A percentile compares a stretch with the other conserved stretches of the same genome.
These are phyloP conservation scores for Plumapathes pennacea DNA, from an alignment of 92 coral and sea anemone species.

Conservation along the genomic window DNA sequence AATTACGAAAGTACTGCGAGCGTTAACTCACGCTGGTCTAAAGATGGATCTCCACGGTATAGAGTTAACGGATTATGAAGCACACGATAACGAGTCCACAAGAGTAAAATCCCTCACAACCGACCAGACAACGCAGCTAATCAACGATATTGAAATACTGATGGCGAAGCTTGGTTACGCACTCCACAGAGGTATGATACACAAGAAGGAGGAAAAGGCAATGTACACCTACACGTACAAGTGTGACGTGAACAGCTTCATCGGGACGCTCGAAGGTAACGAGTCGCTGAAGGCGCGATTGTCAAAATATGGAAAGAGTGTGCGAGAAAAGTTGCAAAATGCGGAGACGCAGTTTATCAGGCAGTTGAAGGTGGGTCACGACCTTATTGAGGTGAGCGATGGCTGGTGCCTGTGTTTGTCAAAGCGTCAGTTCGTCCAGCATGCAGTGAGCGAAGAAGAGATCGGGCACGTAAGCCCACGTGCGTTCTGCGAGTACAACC, in stretches of 20 bases:
- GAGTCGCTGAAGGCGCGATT: slow-evolving; percentile 7
- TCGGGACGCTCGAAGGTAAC: slow-evolving; percentile 23
- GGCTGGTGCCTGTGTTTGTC: slow-evolving; percentile 17
- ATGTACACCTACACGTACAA: slow-evolving; percentile 12
- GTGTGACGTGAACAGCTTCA: slow-evolving; percentile 16
- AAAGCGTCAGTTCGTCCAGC: neutral
- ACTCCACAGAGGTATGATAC: slow-evolving; percentile 2
- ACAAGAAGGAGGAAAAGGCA: slow-evolving; percentile 6
- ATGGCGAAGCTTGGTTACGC: slow-evolving; percentile 17
- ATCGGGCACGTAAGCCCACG: slow-evolving; percentile 13
- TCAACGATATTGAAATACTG: slow-evolving; percentile 13
- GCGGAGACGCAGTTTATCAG: slow-evolving; percentile 3
- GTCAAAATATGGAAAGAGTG: slow-evolving; percentile 7
- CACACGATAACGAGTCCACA: neutral
- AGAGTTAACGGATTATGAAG: too few species aligned
- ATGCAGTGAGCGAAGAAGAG: neutral
- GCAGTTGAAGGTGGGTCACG: slow-evolving; percentile 9
- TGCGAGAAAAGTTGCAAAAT: slow-evolving; percentile 2
- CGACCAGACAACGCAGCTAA: slow-evolving; percentile 3
- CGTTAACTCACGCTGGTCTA: too few species aligned
- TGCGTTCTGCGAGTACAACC: slow-evolving; percentile 2
- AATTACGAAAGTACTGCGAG: too few species aligned
- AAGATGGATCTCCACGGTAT: too few species aligned
- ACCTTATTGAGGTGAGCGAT: slow-evolving; percentile 15
- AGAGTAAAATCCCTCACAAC: slow-evolving; percentile 6